Conservation (phyloP, 92 coral and sea anemone species). For the Epizoanthus scotinus region DNA sequence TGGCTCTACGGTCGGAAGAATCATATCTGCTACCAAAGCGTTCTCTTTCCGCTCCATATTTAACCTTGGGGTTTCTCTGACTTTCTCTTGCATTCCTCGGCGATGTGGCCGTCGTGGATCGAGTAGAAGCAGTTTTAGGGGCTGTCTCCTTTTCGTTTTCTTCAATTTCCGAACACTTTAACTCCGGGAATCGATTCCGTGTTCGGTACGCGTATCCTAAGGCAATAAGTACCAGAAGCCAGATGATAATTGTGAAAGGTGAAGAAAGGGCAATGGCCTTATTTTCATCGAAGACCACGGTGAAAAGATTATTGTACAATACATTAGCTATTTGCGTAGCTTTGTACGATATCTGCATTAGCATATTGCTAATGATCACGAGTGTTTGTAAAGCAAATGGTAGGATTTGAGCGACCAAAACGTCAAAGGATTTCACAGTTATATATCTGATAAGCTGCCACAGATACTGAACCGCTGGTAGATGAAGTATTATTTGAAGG, state of each 20-base stretch:
- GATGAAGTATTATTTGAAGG: conserved; percentile 7
- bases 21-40: conserved; percentile 10
- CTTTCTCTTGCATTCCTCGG: neutral
- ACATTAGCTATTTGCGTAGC: conserved; percentile 6
- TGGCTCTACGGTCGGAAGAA: neutral
- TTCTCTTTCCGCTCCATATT: neutral
- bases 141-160: conserved; percentile 4
- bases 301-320: conserved; percentile 8
- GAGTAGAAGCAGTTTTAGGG: neutral
- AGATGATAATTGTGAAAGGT: conserved; percentile 30
- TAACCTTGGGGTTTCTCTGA: neutral
- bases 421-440: conserved; percentile 3
- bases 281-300: conserved; percentile 23
- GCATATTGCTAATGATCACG: neutral
- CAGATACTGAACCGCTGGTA: conserved; percentile 18
- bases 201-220: conserved; percentile 32
- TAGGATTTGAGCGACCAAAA: neutral
- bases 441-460: neutral
- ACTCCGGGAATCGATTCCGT: conserved; percentile 30
- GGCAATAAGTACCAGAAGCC: conserved; percentile 20
- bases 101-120: neutral
- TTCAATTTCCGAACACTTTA: conserved; percentile 17
- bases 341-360: conserved; percentile 16
- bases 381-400: conserved; percentile 12
- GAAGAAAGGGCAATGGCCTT: neutral